Base-by-base conservation (phyloP, 2,113 vertebrate species). In the Sinocyclocheilus grahami region DNA sequence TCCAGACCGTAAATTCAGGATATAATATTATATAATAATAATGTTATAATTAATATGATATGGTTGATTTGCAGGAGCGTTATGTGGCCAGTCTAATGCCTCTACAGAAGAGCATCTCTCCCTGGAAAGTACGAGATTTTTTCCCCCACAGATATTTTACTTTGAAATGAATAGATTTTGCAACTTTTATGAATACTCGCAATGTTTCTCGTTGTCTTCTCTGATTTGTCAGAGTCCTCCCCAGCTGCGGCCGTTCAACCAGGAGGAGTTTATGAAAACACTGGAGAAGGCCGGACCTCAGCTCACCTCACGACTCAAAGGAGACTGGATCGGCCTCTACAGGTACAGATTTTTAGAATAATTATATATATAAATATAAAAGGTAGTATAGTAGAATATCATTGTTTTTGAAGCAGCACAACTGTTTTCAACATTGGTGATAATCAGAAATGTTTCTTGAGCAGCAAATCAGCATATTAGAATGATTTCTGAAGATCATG, bases 281-380 rank as follows among this genome's bases (percentile, higher is more conserved):
- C 94, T 99, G 90, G 98, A 99, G 92, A 99, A 99, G 92, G 95
- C 98, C 18, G 98, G 98, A 85, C 98, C 98, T 85, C 98, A 99
- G 90, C 96, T 99, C 63, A 99, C 98, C 0, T 99, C 98, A 72
- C 94, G 96, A 58, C 96, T 99, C 92, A 99, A 98, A 89, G 98
- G 98, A 87, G 98, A 99, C 92, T 99, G 98, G 98, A 98, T 99
- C 74, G 98, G 98, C 88, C 96, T 99, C 83, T 99, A 99, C 93
- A 97, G 97, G 98, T 98, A 37, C 89, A 22, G 46, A 55, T 18
- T 46, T 46, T 2, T 46, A 46, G 10, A 10, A 46, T 11, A 10
- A 10, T 10, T 46, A 46, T 11, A 10, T 46, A 10, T 11, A 11
- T 46, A 42, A 6, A 42, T 8, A 8, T 42, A 8, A 8, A 42